Percentiles rank a stretch among this genome's conserved stretches.
phyloP scores from a whole-genome alignment of 2,113 vertebrate species.

The Ifrita kowaldi region DNA sequence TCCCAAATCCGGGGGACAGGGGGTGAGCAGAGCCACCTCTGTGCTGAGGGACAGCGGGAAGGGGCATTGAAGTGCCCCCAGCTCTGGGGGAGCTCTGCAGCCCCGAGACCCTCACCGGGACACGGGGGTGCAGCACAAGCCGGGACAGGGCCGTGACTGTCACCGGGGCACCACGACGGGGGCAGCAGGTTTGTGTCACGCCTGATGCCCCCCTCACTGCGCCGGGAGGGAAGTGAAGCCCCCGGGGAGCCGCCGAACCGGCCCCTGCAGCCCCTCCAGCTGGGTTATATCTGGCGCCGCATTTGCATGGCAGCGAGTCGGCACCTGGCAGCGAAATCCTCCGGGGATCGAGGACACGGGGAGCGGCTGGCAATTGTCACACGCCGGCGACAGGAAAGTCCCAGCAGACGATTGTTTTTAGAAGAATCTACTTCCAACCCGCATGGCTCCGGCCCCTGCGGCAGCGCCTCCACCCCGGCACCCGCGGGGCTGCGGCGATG shows the following conservation, averaged over 20 bases:
- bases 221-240: not conserved
- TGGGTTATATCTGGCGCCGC: not conserved
- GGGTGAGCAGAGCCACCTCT: not conserved
- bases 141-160: not conserved
- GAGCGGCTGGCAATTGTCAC: not conserved
- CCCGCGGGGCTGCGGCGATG: rapidly evolving
- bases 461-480: not conserved
- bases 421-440: not conserved
- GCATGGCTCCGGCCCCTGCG: not conserved
- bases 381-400: not conserved
- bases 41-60: not conserved
- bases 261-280: not conserved
- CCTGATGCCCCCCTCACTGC: not conserved
- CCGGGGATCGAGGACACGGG: not conserved
- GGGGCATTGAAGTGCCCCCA: rapidly evolving
- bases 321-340: not conserved
- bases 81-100: not conserved
- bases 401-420: not conserved
- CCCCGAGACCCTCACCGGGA: too few species aligned
- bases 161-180: not conserved
- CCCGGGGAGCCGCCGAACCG: not conserved
- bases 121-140: not conserved
- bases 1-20: not conserved
- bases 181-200: not conserved
- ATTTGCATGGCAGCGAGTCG: conserved; percentile 49